These are phyloP conservation scores for Autographa gamma DNA, from an alignment of 2,888 invertebrate species.

Conservation along the genomic window DNA sequence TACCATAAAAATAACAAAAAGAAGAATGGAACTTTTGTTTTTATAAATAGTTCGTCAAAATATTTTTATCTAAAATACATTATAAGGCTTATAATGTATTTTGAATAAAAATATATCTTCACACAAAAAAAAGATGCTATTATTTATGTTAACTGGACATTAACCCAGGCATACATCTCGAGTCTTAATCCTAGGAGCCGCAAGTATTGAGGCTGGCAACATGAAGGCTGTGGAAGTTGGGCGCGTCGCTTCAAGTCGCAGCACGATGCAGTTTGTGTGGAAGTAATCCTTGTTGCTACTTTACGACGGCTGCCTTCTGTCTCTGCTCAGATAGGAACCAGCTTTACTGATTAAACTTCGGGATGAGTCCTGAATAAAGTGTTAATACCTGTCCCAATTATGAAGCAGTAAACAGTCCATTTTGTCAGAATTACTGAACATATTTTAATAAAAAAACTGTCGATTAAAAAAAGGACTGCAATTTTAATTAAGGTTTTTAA, in stretches of 20 bases:
- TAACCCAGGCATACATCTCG: constrained; percentile 1
- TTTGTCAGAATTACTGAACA: too few species aligned
- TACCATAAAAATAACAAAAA: too few species aligned
- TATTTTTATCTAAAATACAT: too few species aligned
- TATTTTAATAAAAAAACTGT: too few species aligned
- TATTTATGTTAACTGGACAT: neutral
- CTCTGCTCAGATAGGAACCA: constrained; percentile 19
- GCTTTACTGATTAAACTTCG: neutral
- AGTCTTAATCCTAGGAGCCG: constrained; percentile 40
- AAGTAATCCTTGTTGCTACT: constrained; percentile 74
- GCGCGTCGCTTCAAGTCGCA: constrained; percentile 43
- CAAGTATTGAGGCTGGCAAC: constrained; percentile 43
- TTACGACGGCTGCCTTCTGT: constrained; percentile 44
- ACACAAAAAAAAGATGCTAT: too few species aligned
- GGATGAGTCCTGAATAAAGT: constrained; percentile 3
- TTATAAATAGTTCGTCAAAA: too few species aligned
- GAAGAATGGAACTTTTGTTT: too few species aligned
- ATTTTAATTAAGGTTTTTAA: too few species aligned
- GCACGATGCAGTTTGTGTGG: constrained; percentile 65
- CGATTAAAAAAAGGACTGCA: too few species aligned
- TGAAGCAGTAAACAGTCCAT: neutral
- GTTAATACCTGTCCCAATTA: neutral
- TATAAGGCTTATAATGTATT: too few species aligned
- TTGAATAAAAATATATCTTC: too few species aligned
- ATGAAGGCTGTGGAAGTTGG: constrained; percentile 60